A percentile compares a stretch with the other conserved stretches of the same genome.
Conservation (phyloP, 2,888 invertebrate species). For the Eupithecia subumbrata region DNA sequence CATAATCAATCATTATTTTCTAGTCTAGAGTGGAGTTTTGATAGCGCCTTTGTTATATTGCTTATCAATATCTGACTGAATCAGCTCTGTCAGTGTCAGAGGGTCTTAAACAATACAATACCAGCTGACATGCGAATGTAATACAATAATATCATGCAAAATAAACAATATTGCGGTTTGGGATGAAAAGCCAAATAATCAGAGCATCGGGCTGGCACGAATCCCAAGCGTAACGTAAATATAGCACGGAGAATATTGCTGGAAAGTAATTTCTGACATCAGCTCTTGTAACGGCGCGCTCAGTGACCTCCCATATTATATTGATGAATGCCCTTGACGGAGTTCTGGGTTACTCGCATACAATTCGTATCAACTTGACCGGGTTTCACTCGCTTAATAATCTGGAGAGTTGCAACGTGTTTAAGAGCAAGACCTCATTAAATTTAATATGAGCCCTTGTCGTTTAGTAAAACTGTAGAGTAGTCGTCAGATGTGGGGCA, state of each 20-base stretch:
- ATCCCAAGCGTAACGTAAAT: constrained; percentile 72
- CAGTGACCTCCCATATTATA: constrained; percentile 43
- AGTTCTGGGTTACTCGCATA: constrained; percentile 43
- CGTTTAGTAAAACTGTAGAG: constrained; percentile 53
- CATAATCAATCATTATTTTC: background rate
- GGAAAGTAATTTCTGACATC: constrained; percentile 66
- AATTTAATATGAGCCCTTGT: constrained; percentile 57
- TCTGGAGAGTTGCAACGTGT: constrained; percentile 41
- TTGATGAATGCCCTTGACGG: constrained; percentile 45
- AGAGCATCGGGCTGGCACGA: constrained; percentile 68
- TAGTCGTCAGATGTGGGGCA: constrained; percentile 57
- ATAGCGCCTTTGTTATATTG: background rate
- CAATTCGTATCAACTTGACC: constrained; percentile 35
- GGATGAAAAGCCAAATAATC: constrained; percentile 52
- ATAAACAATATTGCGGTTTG: constrained; percentile 46
- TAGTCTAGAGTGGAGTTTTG: background rate
- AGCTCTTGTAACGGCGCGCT: constrained; percentile 56
- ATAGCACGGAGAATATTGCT: constrained; percentile 72
- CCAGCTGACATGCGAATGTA: background rate
- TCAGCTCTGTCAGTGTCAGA: background rate
- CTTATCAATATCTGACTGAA: background rate
- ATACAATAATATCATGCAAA: constrained; percentile 30
- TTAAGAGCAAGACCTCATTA: constrained; percentile 58
- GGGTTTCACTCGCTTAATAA: constrained; percentile 39
- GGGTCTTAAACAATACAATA: constrained; percentile 2